A percentile compares a stretch with the other conserved stretches of the same genome.
These are phyloP conservation scores for Heliothis peltigera DNA, from an alignment of 2,888 invertebrate genomes.

Conservation along the genomic window DNA sequence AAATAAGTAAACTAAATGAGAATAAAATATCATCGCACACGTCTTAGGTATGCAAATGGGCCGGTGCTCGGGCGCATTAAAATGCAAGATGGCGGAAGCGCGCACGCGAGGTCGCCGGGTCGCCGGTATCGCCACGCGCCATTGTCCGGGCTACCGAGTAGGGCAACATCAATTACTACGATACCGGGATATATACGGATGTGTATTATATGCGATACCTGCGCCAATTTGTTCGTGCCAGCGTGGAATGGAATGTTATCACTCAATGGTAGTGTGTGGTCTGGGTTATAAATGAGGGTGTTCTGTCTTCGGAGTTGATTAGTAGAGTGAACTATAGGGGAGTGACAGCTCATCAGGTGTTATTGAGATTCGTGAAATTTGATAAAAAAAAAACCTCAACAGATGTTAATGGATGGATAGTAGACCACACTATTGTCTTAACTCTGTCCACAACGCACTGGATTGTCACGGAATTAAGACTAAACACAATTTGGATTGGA, in stretches of 20 bases:
- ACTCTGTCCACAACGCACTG: too few relatives aligned
- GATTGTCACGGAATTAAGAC: too few relatives aligned
- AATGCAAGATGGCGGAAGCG: conserved; percentile 89
- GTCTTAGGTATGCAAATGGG: conserved; percentile 83
- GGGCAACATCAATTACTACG: conserved; percentile 60
- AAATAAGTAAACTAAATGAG: conserved; percentile 76
- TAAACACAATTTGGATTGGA: background rate
- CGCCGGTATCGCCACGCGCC: conserved; percentile 87
- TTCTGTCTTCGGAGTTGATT: conserved; percentile 15
- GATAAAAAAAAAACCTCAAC: too few relatives aligned
- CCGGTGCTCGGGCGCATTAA: conserved; percentile 80
- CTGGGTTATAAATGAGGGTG: conserved; percentile 12
- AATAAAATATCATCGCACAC: conserved; percentile 86
- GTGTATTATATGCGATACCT: conserved; percentile 20
- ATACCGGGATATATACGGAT: conserved; percentile 32
- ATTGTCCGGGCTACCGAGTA: conserved; percentile 81
- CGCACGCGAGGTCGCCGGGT: conserved; percentile 89
- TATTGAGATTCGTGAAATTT: background rate
- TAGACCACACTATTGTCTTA: too few relatives aligned
- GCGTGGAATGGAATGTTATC: conserved; percentile 31
- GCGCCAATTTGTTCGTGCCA: conserved; percentile 33
- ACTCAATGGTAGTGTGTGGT: conserved; percentile 34
- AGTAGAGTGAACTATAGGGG: background rate
- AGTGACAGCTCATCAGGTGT: background rate
- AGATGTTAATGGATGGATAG: too few relatives aligned